Base-by-base conservation (phyloP, 2,888 invertebrate species). In the Opisthograptis luteolata region DNA sequence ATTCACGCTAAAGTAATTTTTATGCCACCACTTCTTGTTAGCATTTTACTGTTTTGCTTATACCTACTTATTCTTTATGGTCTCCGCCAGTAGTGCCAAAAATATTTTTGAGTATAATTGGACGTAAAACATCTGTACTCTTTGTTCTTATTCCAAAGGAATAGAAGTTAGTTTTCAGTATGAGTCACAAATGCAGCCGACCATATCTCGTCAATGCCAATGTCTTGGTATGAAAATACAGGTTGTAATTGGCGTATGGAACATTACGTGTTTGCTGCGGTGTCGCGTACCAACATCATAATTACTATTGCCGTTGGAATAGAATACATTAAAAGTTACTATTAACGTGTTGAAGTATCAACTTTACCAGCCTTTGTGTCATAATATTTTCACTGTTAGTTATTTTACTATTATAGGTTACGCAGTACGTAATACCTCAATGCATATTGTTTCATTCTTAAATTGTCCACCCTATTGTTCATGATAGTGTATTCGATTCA, bases 201-300 rank as follows among this genome's bases (percentile, higher is more conserved):
- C 44, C 35, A 25, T 40, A 45, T 45, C 25, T 15, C 44, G 30
- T 31, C 76, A 77, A 76, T 77, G 79, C 73, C 77, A 77, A 73
- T 75, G 74, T 69, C 71, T 68, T 66, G 60, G 53, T 59, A 64
- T 66, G 67, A 72, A 75, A 73, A 68, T 52, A 51, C 41, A 46
- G 49, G n/a, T 55, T 45, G 57, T 58, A 52, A 51, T 48, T 14
- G 20, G 34, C 39, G 36, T 41, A 42, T 6, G 50, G 48, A 28
- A 25, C 17, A 20, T 53, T 54, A 43, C 35, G 31, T 32, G 40
- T 22, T 43, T 42, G 31, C 27, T 37, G 45, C 42, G 34, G 14
- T 32, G 8, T 13, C 41, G 10, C 10, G 12, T 32, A 28, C 2
- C 42, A 42, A 15, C 9, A 40, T n/a, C 43, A 25, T 37, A 27